Base-by-base conservation (phyloP, 2,888 invertebrate species). In the Actias luna region DNA sequence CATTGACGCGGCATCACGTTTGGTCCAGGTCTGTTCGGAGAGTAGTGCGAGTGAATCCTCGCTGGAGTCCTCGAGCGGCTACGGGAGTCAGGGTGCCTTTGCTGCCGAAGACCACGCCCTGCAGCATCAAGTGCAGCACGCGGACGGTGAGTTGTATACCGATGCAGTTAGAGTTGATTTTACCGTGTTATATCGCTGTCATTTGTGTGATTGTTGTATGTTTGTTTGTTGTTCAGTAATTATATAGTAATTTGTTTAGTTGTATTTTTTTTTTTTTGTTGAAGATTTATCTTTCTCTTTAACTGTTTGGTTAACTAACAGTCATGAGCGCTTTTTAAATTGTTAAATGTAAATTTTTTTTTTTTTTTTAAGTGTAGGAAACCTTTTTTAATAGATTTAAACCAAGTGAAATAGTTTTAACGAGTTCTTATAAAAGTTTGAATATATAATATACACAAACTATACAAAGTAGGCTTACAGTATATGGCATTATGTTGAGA, bases 61-160 rank as follows among this genome's bases (percentile, higher is more conserved):
- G 0, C 83, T 96, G 60, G 96, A 96, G 71, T 96, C 96, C 0
- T 96, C 96, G 33, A 96, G 96, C 70, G 96, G 96, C 0, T 96
- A 96, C 76, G 96, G 96, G 57, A 96, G 96, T 76, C 96, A 96
- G 77, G 96, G 95, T 1, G 95, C 95, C 12, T 94, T 95, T 76
- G 95, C 95, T 0, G 90, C 90, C 0, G 94, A 94, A 67, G 94
- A 94, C 63, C 91, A 89, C 55, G 82, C 79, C 0, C 81, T 81
- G 1, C 89, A 87, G 46, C 92, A 87, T 42, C 84, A 85, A 67
- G 73, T 81, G 12, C 87, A 85, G 60, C 91, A 91, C 46, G 77
- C 85, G 0, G 92, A 92, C 67, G 94, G 94, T 94, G 77, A 77
- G 78, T 85, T 64, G 52, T 71, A 67, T 63, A 8, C 0, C 10